phyloP scores from a whole-genome alignment of 2,113 vertebrate genomes.

The Electrona antarctica region DNA sequence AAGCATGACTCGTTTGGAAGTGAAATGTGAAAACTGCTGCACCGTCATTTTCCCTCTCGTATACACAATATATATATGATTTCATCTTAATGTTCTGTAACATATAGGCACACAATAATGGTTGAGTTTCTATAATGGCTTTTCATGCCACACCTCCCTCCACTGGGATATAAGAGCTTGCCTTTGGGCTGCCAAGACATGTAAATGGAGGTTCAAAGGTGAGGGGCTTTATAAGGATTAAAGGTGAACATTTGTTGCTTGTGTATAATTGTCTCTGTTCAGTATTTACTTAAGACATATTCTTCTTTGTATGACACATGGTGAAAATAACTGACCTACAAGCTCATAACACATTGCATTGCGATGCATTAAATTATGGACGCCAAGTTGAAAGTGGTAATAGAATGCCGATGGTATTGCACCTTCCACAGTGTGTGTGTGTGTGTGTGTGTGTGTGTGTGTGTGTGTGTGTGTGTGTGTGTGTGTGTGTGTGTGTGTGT shows the following conservation, averaged over 20 bases:
- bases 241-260: conserved; percentile 15
- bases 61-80: conserved; percentile 52
- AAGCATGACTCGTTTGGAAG: conserved; percentile 67
- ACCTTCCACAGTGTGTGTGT: no score
- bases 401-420: no score
- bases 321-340: no score
- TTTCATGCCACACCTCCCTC: conserved; percentile 62
- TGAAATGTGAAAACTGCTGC: conserved; percentile 71
- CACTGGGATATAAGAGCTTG: no score
- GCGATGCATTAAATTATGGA: no score
- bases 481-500: no score
- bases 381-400: no score
- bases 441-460: no score
- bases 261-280: conserved; percentile 11
- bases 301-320: no score
- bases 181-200: conserved; percentile 2
- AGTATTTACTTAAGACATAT: not conserved
- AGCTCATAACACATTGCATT: no score
- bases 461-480: no score
- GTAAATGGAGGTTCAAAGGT: conserved; percentile 17
- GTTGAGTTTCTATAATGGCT: conserved; percentile 66
- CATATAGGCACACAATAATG: conserved; percentile 57
- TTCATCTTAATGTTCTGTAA: conserved; percentile 70
- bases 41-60: conserved; percentile 69
- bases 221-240: not conserved